phyloP scores from a whole-genome alignment of 2,888 invertebrate genomes.

The Sinotaia quadrata region DNA sequence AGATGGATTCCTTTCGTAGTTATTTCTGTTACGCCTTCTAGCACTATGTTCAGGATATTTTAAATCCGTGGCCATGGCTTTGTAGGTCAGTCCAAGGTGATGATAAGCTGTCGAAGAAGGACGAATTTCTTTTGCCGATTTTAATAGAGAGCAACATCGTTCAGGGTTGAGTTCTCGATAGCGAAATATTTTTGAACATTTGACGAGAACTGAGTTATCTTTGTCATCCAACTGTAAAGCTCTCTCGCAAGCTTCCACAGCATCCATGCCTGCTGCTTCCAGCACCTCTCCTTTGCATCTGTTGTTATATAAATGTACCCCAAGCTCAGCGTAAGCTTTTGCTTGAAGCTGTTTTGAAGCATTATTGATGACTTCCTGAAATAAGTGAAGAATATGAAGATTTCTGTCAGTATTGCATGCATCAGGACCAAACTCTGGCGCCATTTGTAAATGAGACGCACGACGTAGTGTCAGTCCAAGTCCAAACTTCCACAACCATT shows the following conservation, averaged over 20 bases:
- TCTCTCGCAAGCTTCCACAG: slow-evolving; percentile 5
- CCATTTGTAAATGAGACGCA: background rate
- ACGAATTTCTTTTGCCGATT: slow-evolving; percentile 1
- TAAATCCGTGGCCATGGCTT: background rate
- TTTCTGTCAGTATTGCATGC: background rate
- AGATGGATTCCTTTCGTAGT: too few species aligned
- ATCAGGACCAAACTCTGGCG: too few species aligned
- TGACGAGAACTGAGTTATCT: slow-evolving; percentile 18
- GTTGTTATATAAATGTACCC: background rate
- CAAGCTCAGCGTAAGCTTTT: slow-evolving; percentile 16
- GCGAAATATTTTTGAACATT: background rate
- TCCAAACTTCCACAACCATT: slow-evolving; percentile 16
- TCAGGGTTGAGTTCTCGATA: background rate
- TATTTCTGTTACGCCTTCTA: too few species aligned
- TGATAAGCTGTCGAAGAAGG: slow-evolving; percentile 4
- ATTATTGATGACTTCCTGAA: background rate
- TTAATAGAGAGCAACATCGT: background rate
- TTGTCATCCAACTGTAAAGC: background rate
- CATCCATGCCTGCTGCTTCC: background rate
- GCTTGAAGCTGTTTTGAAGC: background rate
- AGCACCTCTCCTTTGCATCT: background rate
- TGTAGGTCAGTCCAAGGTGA: slow-evolving; percentile 21
- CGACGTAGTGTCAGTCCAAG: slow-evolving; percentile 3
- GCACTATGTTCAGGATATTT: too few species aligned
- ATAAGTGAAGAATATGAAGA: background rate